Base-by-base conservation (phyloP, 2,888 invertebrate genomes). In the Drosophila phalerata region DNA sequence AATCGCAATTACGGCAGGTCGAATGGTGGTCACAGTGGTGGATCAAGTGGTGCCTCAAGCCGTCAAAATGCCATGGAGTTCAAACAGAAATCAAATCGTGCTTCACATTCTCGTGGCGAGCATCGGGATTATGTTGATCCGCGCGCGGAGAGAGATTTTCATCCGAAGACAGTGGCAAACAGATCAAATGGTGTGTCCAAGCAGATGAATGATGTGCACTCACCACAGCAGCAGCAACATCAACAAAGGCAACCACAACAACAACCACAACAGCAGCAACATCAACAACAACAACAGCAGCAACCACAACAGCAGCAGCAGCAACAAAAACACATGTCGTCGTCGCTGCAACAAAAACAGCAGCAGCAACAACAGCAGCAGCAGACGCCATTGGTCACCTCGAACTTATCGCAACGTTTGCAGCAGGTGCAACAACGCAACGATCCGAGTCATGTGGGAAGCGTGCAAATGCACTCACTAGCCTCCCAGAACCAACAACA, bases 361-460 rank as follows among this genome's bases (percentile, higher is more conserved):
- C 55, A 65, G 40, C 67, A 64, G 4, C 82, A 77, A 11, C 71
- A 67, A 37, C 77, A 69, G 30, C 77, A 69, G 25, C 68, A 53
- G 22, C 76, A 69, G 32, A 52, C 70, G 15, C 72, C 73, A 13
- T 64, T 68, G 17, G 74, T 71, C n/a, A 73, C 77, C 5, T 87
- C 91, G 3, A 91, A 91, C 71, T 71, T 92, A 8, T 90, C 92
- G n/a, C 91, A 91, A 65, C 88, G 92, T 13, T 73, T 92, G 69
- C 92, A 92, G 51, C 92, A 91, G 66, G 91, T 91, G 19, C 92
- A 92, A 72, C 91, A 91, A 61, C 91, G 92, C 3, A 92, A 92
- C 65, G 92, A 92, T 74, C 92, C 92, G 13, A 92, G 91, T 71
- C 92, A 92, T 65, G 92, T 92, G 8, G 92, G 92, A n/a, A 92